Evolutionary conservation across 2,113 vertebrate species (phyloP).

Genomic region (Chiloscyllium plagiosum): DNA sequence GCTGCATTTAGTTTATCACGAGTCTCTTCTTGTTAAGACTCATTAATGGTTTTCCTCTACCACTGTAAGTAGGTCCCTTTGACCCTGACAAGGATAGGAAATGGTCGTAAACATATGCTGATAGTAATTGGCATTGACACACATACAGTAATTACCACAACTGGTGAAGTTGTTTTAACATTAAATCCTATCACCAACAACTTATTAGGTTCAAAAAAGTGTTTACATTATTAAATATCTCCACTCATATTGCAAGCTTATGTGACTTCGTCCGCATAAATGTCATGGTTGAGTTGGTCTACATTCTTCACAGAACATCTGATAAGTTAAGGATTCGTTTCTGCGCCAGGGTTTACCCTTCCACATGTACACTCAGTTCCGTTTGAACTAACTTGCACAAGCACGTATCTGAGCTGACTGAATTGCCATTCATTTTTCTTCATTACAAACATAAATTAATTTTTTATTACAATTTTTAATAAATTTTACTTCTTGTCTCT

Average conservation of each 20-base stretch:
- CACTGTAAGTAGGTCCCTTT: too few relatives aligned
- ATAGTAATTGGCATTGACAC: too few relatives aligned
- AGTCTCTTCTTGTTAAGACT: too few relatives aligned
- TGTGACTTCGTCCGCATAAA: neutral
- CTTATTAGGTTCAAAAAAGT: neutral
- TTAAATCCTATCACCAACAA: neutral
- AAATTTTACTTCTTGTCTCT: neutral
- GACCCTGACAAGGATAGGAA: too few relatives aligned
- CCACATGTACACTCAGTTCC: neutral
- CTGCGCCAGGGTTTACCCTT: neutral
- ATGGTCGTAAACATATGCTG: too few relatives aligned
- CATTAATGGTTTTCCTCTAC: too few relatives aligned
- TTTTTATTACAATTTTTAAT: neutral
- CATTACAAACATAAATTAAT: neutral
- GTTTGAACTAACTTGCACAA: neutral
- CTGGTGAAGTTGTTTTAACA: neutral
- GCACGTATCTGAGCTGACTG: neutral
- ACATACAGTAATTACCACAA: neutral
- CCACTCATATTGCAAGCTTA: neutral
- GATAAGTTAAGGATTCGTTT: neutral
- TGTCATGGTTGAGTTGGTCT: neutral
- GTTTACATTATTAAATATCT: neutral
- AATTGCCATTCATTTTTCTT: neutral
- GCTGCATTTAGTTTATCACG: too few relatives aligned
- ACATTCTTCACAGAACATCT: neutral